Base-by-base conservation (phyloP, 2,797 vertebrate genomes). In the Tokudaia muenninki region DNA sequence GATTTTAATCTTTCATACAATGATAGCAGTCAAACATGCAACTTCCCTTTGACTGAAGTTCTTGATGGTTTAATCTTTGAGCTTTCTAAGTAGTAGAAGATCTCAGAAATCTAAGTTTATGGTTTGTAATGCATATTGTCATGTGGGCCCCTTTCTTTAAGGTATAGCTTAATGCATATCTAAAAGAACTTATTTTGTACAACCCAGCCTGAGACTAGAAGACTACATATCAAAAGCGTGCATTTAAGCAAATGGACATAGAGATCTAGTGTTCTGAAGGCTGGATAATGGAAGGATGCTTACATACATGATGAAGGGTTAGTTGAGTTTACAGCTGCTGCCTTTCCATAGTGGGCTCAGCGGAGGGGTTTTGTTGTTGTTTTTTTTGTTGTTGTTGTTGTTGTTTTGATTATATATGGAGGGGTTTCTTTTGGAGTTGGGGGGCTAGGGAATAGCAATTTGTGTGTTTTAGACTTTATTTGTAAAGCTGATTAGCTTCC, bases 391-490 rank as follows among this genome's bases (percentile, higher is more conserved):
- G n/a, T n/a, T 87, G 57, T 24, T 61, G 41, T 61, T 6, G 95
- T 91, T 84, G 57, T 96, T 95, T 90, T 87, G 52, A 96, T 77
- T 93, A 91, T 63, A 61, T 94, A 6, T 55, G 31, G 65, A 70
- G 41, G 22, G 10, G 9, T 67, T 87, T 87, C 70, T 87, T 92
- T 65, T 91, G 10, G 1, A 82, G 41, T 44, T 26, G 41, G 41
- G 16, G 10, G 17, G 52, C 55, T 86, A 57, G 77, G 52, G 14
- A 95, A 94, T 92, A 92, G 47, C 31, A 90, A 50, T 91, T 91
- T 70, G 24, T 97, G 89, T 50, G 47, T 81, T 97, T 80, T 90
- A 78, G 34, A 91, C 50, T 93, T 95, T 81, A 87, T 96, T 97
- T 84, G 13, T 96, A 93, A 96, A 97, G 57, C 31, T 44, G 50